Base-by-base conservation (phyloP, 2,113 vertebrate genomes). In the Notothenia rossii region DNA sequence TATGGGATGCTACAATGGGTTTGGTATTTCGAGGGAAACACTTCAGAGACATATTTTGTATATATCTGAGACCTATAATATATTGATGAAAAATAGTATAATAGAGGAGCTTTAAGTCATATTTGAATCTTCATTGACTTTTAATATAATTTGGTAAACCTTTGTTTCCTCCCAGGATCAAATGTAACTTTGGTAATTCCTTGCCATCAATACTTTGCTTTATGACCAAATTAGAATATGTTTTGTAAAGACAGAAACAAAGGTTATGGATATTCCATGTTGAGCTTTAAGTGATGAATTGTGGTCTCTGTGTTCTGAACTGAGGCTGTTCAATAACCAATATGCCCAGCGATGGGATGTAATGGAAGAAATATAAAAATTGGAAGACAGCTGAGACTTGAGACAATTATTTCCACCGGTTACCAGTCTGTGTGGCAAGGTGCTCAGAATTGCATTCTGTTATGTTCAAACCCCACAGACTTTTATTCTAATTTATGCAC, bases 281-380 rank as follows among this genome's bases (percentile, higher is more conserved):
- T 68, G 69, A 72, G 53, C 40, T 79, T 3, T 20, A 43, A 65
- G 49, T 61, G 59, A 72, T 1, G 0, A 70, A 25, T 72, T 46
- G 14, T 48, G 55, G 58, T 61, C 36, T 77, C 66, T 25, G 69
- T 63, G 49, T 77, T 84, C 65, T 83, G 63, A 68, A 81, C 46
- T 40, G n/a, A 62, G 43, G 74, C 40, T 74, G 73, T 82, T 85
- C 56, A 76, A 72, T 82, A 45, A 72, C 56, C 67, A 25, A 15
- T 9, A 12, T 62, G 74, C 74, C 20, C 56, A 15, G 63, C n/a
- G n/a, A 55, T 22, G 7, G 36, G 25, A 7, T 45, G n/a, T 18
- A 73, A 9, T 15, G 45, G 20, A 82, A 33, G 33, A 50, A 77
- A 22, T 53, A 22, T 58, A 48, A 59, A 48, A 65, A 29, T 33